These are phyloP conservation scores for Plutella xylostella DNA, from an alignment of 2,888 invertebrate genomes.

Conservation along the genomic window DNA sequence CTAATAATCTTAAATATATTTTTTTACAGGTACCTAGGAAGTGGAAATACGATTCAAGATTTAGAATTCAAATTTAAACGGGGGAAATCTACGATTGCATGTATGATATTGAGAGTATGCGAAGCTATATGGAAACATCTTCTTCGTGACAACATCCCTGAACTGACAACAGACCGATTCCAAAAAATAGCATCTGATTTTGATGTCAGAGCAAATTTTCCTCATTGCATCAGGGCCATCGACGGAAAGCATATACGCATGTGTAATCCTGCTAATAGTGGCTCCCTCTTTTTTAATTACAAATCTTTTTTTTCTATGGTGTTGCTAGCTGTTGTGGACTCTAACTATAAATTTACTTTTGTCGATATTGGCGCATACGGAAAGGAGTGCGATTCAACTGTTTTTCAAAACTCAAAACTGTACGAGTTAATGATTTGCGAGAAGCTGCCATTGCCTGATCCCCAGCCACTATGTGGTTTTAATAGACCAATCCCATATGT, in stretches of 20 bases:
- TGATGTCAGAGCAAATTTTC: slow-evolving; percentile 10
- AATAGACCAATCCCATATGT: neutral
- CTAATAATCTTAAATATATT: too few relatives aligned
- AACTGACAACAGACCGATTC: slow-evolving; percentile 13
- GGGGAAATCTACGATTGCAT: slow-evolving; percentile 14
- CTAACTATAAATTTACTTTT: slow-evolving; percentile 13
- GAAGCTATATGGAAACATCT: slow-evolving; percentile 14
- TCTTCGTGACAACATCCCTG: slow-evolving; percentile 9
- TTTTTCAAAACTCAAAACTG: slow-evolving; percentile 13
- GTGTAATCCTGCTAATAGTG: slow-evolving; percentile 7
- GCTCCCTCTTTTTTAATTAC: slow-evolving; percentile 7
- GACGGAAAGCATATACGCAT: slow-evolving; percentile 10
- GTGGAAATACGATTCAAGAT: slow-evolving; percentile 15
- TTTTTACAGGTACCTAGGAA: slow-evolving; percentile 15
- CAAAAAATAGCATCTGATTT: slow-evolving; percentile 7
- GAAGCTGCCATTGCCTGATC: too few relatives aligned
- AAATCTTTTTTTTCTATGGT: slow-evolving; percentile 8
- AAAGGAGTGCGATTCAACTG: slow-evolving; percentile 13
- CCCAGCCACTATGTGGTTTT: too few relatives aligned
- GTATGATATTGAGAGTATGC: slow-evolving; percentile 13
- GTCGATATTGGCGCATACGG: slow-evolving; percentile 15
- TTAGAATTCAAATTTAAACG: slow-evolving; percentile 14
- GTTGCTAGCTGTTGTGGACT: slow-evolving; percentile 9
- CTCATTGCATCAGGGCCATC: slow-evolving; percentile 9
- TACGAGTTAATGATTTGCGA: too few relatives aligned